These are phyloP conservation scores for Athalia cordata DNA, from an alignment of 2,888 invertebrate genomes.

Conservation along the genomic window DNA sequence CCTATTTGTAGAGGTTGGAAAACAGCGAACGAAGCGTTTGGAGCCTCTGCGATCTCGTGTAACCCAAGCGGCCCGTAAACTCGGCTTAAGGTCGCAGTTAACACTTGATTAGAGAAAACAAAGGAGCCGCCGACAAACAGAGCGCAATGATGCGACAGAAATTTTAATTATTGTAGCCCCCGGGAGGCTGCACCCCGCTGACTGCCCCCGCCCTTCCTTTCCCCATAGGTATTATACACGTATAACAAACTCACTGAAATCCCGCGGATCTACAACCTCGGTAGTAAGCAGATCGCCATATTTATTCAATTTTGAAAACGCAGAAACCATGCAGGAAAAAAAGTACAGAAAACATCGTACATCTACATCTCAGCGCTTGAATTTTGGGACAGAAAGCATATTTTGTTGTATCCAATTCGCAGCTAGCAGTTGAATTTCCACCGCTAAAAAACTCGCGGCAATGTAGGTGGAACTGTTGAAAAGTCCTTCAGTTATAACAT, in stretches of 20 bases:
- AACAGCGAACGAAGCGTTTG: conserved; percentile 4
- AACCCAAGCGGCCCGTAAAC: conserved; percentile 27
- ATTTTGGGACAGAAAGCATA: background rate
- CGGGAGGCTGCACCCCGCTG: conserved; percentile 46
- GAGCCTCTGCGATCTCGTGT: background rate
- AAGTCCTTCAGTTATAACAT: conserved; percentile 23
- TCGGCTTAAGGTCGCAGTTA: conserved; percentile 43
- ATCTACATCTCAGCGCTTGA: too few species aligned
- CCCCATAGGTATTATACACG: background rate
- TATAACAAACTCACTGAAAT: conserved; percentile 10
- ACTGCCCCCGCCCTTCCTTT: conserved; percentile 26
- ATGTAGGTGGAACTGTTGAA: conserved; percentile 28
- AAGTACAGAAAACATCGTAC: too few species aligned
- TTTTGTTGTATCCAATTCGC: conserved; percentile 13
- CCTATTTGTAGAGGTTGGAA: background rate
- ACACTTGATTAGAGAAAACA: conserved; percentile 48
- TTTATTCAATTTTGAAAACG: background rate
- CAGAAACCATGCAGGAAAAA: too few species aligned
- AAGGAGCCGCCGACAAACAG: conserved; percentile 47
- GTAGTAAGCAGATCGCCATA: background rate
- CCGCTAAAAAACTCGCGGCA: background rate
- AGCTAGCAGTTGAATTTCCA: background rate
- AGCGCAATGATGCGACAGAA: conserved; percentile 48
- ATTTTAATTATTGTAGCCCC: conserved; percentile 48
- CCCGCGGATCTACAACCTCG: conserved; percentile 17